Percentiles rank a stretch among this genome's conserved stretches.
Evolutionary conservation across 1,140 invertebrate species (phyloP).

Genomic region (Globodera ellingtonae): DNA sequence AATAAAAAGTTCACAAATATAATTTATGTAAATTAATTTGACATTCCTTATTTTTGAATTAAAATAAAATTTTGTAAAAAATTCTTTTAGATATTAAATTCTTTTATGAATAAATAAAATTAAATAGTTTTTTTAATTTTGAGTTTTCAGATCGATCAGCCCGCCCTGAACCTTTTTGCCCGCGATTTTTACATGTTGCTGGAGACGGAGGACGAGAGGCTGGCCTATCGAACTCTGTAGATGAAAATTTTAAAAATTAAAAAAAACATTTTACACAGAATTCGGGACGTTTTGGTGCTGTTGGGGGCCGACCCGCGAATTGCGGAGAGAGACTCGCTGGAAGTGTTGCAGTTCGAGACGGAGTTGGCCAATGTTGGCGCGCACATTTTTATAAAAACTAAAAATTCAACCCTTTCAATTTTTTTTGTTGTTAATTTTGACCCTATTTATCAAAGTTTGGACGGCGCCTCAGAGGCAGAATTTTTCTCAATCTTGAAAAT

Average conservation of each 20-base stretch:
- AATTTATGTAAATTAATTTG: background rate
- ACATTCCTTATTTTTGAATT: background rate
- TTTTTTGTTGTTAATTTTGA: no score
- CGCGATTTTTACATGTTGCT: conserved; percentile 63
- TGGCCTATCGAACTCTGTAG: conserved; percentile 57
- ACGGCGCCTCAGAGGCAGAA: no score
- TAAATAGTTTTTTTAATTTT: background rate
- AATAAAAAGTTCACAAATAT: no score
- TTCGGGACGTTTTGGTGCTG: conserved; percentile 67
- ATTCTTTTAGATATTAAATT: no score
- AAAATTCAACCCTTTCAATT: background rate
- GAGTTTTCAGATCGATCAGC: conserved; percentile 60
- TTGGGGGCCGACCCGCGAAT: conserved; percentile 72
- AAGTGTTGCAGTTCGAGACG: conserved; percentile 82
- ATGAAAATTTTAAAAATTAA: conserved; percentile 6
- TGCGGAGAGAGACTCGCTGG: conserved; percentile 73
- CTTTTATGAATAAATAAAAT: background rate
- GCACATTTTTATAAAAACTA: background rate
- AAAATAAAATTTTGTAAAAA: no score
- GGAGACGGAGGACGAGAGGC: conserved; percentile 61
- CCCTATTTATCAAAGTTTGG: no score
- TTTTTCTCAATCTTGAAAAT: no score
- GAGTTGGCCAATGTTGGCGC: conserved; percentile 73
- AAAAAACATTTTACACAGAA: conserved; percentile 18
- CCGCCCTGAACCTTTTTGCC: conserved; percentile 60